Base-by-base conservation (phyloP, 2,113 vertebrate species). In the Camarhynchus parvulus region DNA sequence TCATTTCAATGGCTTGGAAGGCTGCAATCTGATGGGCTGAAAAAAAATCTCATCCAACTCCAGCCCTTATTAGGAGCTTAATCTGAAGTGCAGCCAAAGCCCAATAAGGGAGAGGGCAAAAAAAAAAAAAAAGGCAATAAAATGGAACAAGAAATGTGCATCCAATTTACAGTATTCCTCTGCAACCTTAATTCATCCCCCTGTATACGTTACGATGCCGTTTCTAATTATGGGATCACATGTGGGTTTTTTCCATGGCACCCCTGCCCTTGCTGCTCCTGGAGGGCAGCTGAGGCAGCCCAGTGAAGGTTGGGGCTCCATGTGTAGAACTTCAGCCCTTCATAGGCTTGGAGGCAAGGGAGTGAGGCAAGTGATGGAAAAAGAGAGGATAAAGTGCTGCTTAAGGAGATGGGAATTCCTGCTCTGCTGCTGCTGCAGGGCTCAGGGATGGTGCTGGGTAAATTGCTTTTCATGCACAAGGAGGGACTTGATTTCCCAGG, bases 41-140 rank as follows among this genome's bases (percentile, higher is more conserved):
- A 94, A 93, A n/a, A n/a, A 91, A 86, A 80, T 20, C 56, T 83
- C 28, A 0, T 96, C 96, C 95, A 96, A 75, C 85, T 97, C 92
- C 64, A 92, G 8, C 90, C 96, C 93, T 96, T 96, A 95, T 95
- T 97, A 97, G 96, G 93, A 96, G 61, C 80, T 97, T 94, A 93
- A 92, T 93, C 83, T 93, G 90, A 96, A 95, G 46, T 1, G 7
- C 77, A 93, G 94, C 87, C 95, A 91, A 93, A 91, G 79, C 50
- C 87, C 70, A 93, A 95, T 72, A 66, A 94, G 76, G 33, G 61
- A 35, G 63, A 64, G 74, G 30, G 55, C 1, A 20, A 41, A 22
- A 73, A 73, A 69, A 24, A 44, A 68, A 84, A 28, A 67, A 56
- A 67, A 24, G 5, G 49, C 87, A 95, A 67, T 86, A 90, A 90